phyloP scores from a whole-genome alignment of 2,797 vertebrate genomes.

The Sarcoramphus papa region DNA sequence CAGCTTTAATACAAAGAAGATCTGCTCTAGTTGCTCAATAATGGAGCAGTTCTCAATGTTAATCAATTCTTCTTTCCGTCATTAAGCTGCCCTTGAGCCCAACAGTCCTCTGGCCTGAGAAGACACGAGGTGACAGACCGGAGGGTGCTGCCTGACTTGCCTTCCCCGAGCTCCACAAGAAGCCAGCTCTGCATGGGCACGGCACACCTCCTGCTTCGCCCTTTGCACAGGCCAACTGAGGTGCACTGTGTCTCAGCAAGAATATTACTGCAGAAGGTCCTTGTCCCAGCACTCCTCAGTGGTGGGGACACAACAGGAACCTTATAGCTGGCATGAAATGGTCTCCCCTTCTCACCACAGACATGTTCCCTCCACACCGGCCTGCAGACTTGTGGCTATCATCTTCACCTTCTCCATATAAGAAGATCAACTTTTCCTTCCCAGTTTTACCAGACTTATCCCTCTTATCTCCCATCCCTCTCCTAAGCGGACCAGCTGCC shows the following conservation, averaged over 20 bases:
- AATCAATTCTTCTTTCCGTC: neutral
- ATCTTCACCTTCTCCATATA: neutral
- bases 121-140: neutral
- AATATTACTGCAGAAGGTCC: neutral
- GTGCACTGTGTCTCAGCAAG: neutral
- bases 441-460: neutral
- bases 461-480: neutral
- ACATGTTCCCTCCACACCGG: neutral
- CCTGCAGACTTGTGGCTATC: neutral
- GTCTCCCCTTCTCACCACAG: neutral
- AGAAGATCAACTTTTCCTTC: neutral
- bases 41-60: neutral
- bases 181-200: neutral
- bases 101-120: neutral
- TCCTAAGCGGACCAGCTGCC: neutral
- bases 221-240: accelerated
- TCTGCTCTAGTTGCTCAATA: neutral
- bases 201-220: accelerated
- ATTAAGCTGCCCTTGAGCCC: neutral
- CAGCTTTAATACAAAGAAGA: neutral
- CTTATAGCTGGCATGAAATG: neutral
- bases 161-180: neutral
- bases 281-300: neutral
- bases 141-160: neutral
- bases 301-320: neutral